These are phyloP conservation scores for Propithecus perrieri DNA, from an alignment of 2,797 vertebrate genomes.

Conservation along the genomic window DNA sequence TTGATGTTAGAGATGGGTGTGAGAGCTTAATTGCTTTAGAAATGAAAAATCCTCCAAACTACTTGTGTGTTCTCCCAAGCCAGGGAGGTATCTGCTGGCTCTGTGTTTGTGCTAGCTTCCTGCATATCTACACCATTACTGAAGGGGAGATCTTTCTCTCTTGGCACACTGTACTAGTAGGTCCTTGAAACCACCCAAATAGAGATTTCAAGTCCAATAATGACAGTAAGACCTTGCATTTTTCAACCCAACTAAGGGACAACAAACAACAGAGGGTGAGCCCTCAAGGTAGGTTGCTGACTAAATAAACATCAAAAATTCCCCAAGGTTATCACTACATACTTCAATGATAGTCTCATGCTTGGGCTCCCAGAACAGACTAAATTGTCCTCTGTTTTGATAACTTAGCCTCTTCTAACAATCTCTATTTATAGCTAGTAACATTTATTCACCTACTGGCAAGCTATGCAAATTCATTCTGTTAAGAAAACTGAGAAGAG, in stretches of 20 bases:
- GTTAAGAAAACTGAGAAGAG: neutral
- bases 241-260: neutral
- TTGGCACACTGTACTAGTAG: too few species aligned
- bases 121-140: neutral
- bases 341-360: neutral
- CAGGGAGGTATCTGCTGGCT: neutral
- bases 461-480: neutral
- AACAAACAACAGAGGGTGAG: neutral
- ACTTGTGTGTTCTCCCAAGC: neutral
- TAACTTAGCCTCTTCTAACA: constrained; percentile 19
- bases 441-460: constrained; percentile 6
- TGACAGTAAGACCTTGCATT: neutral
- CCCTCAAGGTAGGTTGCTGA: neutral
- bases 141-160: neutral
- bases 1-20: neutral
- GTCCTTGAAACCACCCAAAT: neutral
- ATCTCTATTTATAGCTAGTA: neutral
- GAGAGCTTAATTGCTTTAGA: neutral
- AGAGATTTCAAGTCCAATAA: neutral
- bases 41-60: neutral
- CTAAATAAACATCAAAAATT: constrained; percentile 28
- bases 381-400: neutral
- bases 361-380: neutral
- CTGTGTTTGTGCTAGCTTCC: neutral
- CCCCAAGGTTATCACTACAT: neutral